Base-by-base conservation (phyloP, 2,888 invertebrate genomes). In the Hemistola chrysoprasaria region DNA sequence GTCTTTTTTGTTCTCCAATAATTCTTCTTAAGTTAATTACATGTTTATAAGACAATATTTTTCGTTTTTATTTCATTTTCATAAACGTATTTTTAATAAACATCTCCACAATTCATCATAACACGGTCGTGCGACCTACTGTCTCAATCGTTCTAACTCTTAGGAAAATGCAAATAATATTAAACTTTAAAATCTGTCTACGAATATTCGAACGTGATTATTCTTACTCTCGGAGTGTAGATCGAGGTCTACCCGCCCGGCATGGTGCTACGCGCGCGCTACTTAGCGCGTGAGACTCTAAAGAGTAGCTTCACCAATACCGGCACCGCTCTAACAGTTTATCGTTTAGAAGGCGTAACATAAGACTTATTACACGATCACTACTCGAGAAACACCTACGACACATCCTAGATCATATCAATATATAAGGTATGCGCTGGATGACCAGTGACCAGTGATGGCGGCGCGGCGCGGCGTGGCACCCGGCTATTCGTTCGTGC, bases 361-460 rank as follows among this genome's bases (percentile, higher is more conserved):
- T 77, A 87, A 83, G 78, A 82, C 81, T 83, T 82, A 84, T 77
- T 79, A 86, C 78, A 87, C 82, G 80, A 86, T 77, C 73, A 81
- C 87, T 88, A 88, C 87, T 85, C 78, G 83, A 84, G 78, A 83
- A 86, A 86, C 86, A 87, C 71, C 87, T 87, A 87, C 86, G 72
- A 78, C 78, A 83, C 81, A 85, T 87, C 85, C 87, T 87, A 88
- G 87, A 88, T 87, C 87, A 88, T 88, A 88, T 88, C 76, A 86
- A 87, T 86, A 87, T 86, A 87, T 78, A 66, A 62, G 16, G 16
- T 16, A 16, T 66, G 68, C 68, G 72, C 75, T 74, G 76, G 77
- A 68, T 72, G 67, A 16, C 16, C 16, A 16, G 16, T 16, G 16
- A 16, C 16, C 16, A 16, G 16, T 16, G 16, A 16, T 3, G 3